Evolutionary conservation across 1,140 invertebrate genomes (phyloP).

Genomic region (Brachionus asplanchnoidis): DNA sequence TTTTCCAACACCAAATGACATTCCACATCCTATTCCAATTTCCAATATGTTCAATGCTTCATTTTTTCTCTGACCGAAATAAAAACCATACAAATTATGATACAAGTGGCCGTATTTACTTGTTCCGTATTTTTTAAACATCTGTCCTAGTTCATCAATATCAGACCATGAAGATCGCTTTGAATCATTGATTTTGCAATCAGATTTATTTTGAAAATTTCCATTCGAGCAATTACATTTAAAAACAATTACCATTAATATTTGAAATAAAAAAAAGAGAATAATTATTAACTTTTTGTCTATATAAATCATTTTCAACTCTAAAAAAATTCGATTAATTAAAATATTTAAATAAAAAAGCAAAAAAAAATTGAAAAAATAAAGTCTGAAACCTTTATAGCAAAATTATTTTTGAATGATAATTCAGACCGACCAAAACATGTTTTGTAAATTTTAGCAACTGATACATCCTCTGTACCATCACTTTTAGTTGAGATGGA

Average conservation of each 20-base stretch:
- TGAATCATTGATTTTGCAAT: neutral
- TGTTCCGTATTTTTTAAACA: neutral
- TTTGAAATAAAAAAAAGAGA: neutral
- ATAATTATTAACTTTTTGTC: neutral
- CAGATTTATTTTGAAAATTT: neutral
- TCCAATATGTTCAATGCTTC: neutral
- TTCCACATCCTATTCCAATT: slow-evolving; percentile 9
- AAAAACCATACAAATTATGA: neutral
- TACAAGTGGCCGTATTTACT: neutral
- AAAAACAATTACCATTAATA: neutral
- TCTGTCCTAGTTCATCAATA: neutral
- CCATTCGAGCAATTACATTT: neutral
- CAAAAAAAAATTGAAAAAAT: too few relatives aligned
- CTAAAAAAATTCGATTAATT: too few relatives aligned
- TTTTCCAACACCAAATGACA: neutral
- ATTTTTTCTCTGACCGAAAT: neutral
- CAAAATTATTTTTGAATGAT: too few relatives aligned
- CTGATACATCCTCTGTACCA: too few relatives aligned
- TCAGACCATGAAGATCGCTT: neutral
- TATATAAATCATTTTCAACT: neutral
- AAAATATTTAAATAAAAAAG: too few relatives aligned
- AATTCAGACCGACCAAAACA: too few relatives aligned
- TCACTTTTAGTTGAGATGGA: too few relatives aligned
- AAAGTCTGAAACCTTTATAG: too few relatives aligned
- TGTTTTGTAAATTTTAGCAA: too few relatives aligned